Base-by-base conservation (phyloP, 1,140 invertebrate genomes). In the Aethina tumida region DNA sequence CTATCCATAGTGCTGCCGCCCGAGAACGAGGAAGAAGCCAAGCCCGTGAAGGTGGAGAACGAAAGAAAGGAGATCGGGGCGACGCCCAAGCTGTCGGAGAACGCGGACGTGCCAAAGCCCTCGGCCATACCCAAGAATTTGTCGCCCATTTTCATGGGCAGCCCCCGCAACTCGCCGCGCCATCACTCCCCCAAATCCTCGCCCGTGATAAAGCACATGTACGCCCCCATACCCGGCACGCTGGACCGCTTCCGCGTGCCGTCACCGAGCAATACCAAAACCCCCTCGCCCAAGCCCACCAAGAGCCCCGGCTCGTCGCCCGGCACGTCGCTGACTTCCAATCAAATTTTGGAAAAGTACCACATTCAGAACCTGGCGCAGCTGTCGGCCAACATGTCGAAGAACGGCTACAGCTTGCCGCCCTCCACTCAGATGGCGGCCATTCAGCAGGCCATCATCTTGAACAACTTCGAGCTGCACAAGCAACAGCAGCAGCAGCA, bases 291-390 rank as follows among this genome's bases (percentile, higher is more conserved):
- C 3, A 38, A 38, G 21, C 7, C 21, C 8, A 35, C 14, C 18
- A 37, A 14, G 2, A 20, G 19, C n/a, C 9, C 24, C 4, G 10
- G 8, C 8, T 39, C 37, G 6, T 13, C 27, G 27, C 10, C 19
- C 29, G 5, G 16, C 29, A 10, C 41, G 2, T 3, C 30, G 6
- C 17, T 59, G 14, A 55, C 35, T 22, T 45, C 55, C 2, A 59
- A 62, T 35, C 51, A 62, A 34, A 41, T 62, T 3, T 30, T 60
- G 17, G 59, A 60, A 34, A 62, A 58, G 26, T 62, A 62, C 39
- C 60, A 60, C 29, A 58, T 62, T 15, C 56, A 55, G 32, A 62
- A 60, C 45, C 39, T 62, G 27, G 57, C 59, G 0, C 59, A 62
- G 34, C 28, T 60, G 6, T 50, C 51, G 7, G 59, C 59, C 0